Conservation (phyloP, 2,888 invertebrate species). For the Rhamphomyia laevipes region DNA sequence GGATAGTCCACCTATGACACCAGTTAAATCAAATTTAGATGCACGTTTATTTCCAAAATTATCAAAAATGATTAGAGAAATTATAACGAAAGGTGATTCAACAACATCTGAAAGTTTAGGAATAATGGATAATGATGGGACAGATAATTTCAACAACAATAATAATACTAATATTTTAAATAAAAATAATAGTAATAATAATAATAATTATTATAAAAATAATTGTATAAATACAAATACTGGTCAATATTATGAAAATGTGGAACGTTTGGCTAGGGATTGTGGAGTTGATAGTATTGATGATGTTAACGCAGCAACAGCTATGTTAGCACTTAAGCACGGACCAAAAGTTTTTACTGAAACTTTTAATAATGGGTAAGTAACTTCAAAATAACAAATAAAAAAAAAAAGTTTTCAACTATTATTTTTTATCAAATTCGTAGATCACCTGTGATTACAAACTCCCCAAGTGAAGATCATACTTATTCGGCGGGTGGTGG, state of each 20-base stretch:
- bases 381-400: background rate
- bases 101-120: constrained; percentile 18
- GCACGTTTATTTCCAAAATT: constrained; percentile 75
- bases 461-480: constrained; percentile 86
- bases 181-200: constrained; percentile 1
- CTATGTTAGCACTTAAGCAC: constrained; percentile 79
- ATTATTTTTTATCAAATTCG: background rate
- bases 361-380: constrained; percentile 35
- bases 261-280: constrained; percentile 31
- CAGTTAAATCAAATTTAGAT: constrained; percentile 42
- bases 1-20: constrained; percentile 22
- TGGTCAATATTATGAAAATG: constrained; percentile 19
- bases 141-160: constrained; percentile 16
- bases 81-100: constrained; percentile 18
- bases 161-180: constrained; percentile 1
- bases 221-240: background rate
- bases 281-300: constrained; percentile 49
- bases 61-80: constrained; percentile 44
- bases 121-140: constrained; percentile 14
- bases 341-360: constrained; percentile 54
- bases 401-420: no score
- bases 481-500: constrained; percentile 64
- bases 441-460: constrained; percentile 56
- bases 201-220: background rate
- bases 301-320: constrained; percentile 73